Evolutionary conservation across 2,797 vertebrate species (phyloP).

Genomic region (Rhabdophis nuchalis): DNA sequence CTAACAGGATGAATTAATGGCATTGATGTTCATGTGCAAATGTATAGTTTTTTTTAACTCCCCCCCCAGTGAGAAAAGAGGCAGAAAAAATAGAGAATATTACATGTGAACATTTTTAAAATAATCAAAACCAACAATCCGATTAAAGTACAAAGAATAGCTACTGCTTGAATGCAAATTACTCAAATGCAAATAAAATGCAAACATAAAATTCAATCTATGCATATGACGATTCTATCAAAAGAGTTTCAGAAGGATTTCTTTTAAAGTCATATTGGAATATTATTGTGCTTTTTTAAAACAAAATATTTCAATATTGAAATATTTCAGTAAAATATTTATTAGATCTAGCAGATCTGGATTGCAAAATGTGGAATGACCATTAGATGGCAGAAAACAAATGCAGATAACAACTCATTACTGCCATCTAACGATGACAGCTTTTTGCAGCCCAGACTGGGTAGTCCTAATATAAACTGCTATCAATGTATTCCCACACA

Average conservation of each 20-base stretch:
- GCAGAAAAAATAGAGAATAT: not conserved
- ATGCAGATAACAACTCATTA: not conserved
- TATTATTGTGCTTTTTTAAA: not conserved
- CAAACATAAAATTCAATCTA: not conserved
- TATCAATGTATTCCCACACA: conserved; percentile 7
- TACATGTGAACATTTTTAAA: conserved; percentile 1
- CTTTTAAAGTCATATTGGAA: conserved; percentile 13
- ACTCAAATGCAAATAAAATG: not conserved
- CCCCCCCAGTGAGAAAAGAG: not conserved
- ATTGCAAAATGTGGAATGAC: not conserved
- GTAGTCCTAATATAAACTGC: conserved; percentile 10
- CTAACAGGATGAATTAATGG: conserved; percentile 39
- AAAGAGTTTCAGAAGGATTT: not conserved
- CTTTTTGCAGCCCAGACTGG: not conserved
- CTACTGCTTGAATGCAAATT: not conserved
- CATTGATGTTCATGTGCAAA: not conserved
- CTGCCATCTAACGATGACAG: not conserved
- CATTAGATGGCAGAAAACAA: not conserved
- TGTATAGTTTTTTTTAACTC: not conserved
- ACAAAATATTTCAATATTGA: no score
- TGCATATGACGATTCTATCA: conserved; percentile 19
- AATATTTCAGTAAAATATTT: not conserved
- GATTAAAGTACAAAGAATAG: conserved; percentile 2
- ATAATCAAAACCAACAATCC: not conserved
- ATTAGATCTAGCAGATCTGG: not conserved